phyloP scores from a whole-genome alignment of 2,113 vertebrate genomes.

The Nanorana parkeri region DNA sequence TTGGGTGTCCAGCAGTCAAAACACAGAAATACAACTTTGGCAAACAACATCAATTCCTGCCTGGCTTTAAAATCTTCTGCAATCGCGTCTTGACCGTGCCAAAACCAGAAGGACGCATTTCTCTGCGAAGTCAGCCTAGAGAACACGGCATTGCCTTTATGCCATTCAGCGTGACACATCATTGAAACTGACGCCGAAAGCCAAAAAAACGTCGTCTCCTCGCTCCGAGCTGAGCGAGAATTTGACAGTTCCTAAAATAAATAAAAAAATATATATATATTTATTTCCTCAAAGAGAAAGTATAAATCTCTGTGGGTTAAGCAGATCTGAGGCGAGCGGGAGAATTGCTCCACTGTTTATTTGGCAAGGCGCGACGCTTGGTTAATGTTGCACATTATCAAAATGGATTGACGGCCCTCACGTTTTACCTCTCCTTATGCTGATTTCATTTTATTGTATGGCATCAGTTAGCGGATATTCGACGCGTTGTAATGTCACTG shows the following conservation, averaged over 20 bases:
- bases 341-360: constrained; percentile 10
- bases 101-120: constrained; percentile 15
- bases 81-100: constrained; percentile 12
- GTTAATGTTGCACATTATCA: constrained; percentile 21
- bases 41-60: neutral
- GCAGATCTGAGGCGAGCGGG: constrained; percentile 18
- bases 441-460: neutral
- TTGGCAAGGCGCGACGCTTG: constrained; percentile 17
- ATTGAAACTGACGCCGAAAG: constrained; percentile 25
- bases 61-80: constrained; percentile 15
- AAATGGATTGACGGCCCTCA: constrained; percentile 4
- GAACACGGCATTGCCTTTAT: constrained; percentile 24
- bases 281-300: constrained; percentile 32
- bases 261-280: neutral
- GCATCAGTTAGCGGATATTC: neutral
- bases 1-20: neutral
- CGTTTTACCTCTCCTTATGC: neutral
- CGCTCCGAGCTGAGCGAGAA: constrained; percentile 3
- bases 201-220: constrained; percentile 22
- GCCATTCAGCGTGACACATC: constrained; percentile 35
- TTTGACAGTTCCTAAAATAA: constrained; percentile 40
- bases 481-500: neutral
- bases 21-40: neutral
- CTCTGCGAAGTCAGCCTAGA: constrained; percentile 16
- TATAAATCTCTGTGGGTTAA: constrained; percentile 32